A percentile compares a stretch with the other conserved stretches of the same genome.
phyloP scores from a whole-genome alignment of 2,888 invertebrate genomes.

The Tupiocoris notatus region DNA sequence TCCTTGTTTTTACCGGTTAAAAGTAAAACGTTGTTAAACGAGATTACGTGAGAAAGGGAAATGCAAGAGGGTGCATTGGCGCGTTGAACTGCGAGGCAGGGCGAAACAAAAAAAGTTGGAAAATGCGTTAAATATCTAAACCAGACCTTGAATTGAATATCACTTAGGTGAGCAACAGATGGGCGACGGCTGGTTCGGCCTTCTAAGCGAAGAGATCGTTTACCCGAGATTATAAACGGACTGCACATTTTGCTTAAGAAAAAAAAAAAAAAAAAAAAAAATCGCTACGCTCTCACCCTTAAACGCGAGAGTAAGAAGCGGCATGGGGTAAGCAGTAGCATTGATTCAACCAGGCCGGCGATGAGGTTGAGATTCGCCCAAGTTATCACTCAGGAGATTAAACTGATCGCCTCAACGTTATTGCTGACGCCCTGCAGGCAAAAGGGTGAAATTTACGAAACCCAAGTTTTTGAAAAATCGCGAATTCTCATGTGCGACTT shows the following conservation, averaged over 20 bases:
- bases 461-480: no score
- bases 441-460: no score
- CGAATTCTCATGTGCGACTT: no score
- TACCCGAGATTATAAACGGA: not conserved
- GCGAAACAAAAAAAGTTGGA: not conserved
- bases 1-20: not conserved
- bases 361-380: no score
- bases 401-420: no score
- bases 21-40: not conserved
- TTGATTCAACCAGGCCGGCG: no score
- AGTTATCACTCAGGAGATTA: no score
- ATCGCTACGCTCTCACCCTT: no score
- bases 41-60: not conserved
- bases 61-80: not conserved
- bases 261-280: not conserved
- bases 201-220: constrained; percentile 23
- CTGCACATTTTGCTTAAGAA: not conserved
- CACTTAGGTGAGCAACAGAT: constrained; percentile 33
- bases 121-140: not conserved
- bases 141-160: constrained; percentile 27
- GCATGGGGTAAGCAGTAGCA: no score
- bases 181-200: constrained; percentile 5
- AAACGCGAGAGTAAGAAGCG: no score
- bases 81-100: not conserved
- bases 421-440: no score